Evolutionary conservation across 2,888 invertebrate species (phyloP), one percentile per base, ranked within the genome.

Genomic region (Neoascia interrupta): DNA sequence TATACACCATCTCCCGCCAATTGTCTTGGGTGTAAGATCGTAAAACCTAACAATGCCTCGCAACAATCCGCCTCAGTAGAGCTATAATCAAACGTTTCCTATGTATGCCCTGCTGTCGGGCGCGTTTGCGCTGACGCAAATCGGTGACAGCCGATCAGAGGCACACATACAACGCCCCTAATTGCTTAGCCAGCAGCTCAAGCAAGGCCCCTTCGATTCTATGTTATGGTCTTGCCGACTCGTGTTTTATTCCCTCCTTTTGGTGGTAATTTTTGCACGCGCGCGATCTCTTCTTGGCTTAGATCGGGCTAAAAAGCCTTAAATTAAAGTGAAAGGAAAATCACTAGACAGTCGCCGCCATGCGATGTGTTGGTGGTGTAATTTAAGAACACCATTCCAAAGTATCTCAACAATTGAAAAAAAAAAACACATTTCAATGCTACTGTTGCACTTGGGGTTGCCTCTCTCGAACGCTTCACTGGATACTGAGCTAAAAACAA

Each of bases 261-360:
- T n/a, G 51, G 39, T 34, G 23, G 18, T 16, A 2, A 23, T 43
- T 15, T 41, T 41, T 64, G 36, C 23, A 41, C 47, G 4, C 31
- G 49, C 34, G n/a, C 21, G 10, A 15, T 31, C 23, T 19, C 37
- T 28, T 49, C 64, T 79, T 73, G 66, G 58, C 31, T 51, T 31
- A 34, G 43, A 63, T 39, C 31, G n/a, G 66, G 13, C 56, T n/a
- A 47, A 54, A 64, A 54, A 43, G 66, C 49, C 61, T 79, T 53
- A 61, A 73, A 79, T 73, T 79, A 54, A 76, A 79, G 73, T 73
- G 73, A 73, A 79, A 79, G 73, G 79, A 68, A 79, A 73, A 79
- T 64, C 64, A 72, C 72, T 45, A 18, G n/a, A 49, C 26, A 47
- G 61, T n/a, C 8, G 63, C 36, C 49, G 28, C 61, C 23, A 54